A percentile compares a stretch with the other conserved stretches of the same genome.
Evolutionary conservation across 2,888 invertebrate genomes (phyloP).

Genomic region (Aplocera efformata): DNA sequence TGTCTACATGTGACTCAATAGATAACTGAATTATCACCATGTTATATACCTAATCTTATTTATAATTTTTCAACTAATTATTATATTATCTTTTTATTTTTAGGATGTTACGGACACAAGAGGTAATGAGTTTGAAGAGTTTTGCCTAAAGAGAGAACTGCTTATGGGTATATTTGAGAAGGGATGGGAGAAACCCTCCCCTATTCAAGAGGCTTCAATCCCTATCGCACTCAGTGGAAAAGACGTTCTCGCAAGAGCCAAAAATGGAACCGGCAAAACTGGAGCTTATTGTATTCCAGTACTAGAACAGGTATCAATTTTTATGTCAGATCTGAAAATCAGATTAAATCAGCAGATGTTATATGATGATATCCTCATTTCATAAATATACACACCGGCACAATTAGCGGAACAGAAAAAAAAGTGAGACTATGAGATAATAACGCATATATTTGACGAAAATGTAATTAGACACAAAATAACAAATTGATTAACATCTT

Average conservation of each 20-base stretch:
- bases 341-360: too few species aligned
- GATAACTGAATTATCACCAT: too few species aligned
- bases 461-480: too few species aligned
- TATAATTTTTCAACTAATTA: neutral
- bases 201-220: conserved; percentile 99
- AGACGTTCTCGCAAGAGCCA: conserved; percentile 98
- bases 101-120: conserved; percentile 99
- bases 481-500: too few species aligned
- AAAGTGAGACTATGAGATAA: too few species aligned
- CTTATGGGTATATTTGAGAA: conserved; percentile 99
- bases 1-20: too few species aligned
- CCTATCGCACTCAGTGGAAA: conserved; percentile 98
- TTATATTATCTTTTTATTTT: conserved; percentile 30
- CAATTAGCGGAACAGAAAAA: too few species aligned
- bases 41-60: too few species aligned
- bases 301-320: conserved; percentile 87
- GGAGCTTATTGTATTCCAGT: conserved; percentile 99
- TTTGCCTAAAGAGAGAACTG: conserved; percentile 97
- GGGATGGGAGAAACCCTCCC: conserved; percentile 99
- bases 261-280: conserved; percentile 99
- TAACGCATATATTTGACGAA: too few species aligned
- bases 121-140: conserved; percentile 99
- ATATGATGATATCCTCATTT: too few species aligned
- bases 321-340: too few species aligned
- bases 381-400: too few species aligned